A percentile compares a stretch with the other conserved stretches of the same genome.
Evolutionary conservation across 2,113 vertebrate species (phyloP).

Genomic region (Ageneiosus marmoratus): DNA sequence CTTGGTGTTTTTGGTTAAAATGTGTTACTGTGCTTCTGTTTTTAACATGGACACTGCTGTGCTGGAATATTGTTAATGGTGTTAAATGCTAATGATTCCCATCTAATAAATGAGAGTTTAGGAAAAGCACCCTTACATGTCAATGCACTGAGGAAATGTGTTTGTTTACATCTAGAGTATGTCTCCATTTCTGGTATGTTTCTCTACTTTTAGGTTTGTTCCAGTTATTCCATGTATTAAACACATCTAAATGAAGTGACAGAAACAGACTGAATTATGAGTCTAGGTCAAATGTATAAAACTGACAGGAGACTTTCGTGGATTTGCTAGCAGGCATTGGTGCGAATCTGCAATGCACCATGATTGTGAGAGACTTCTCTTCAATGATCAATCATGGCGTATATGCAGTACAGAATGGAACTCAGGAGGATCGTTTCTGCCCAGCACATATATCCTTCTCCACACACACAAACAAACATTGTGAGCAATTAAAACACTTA

Average conservation of each 20-base stretch:
- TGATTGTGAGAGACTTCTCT: slow-evolving; percentile 35
- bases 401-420: slow-evolving; percentile 3
- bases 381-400: slow-evolving; percentile 26
- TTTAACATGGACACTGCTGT: neutral
- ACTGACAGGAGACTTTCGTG: neutral
- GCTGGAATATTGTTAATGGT: neutral
- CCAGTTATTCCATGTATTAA: slow-evolving; percentile 10
- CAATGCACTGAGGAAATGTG: neutral
- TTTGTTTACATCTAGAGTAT: neutral
- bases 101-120: neutral
- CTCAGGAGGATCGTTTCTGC: neutral
- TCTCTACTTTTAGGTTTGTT: neutral
- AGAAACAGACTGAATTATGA: slow-evolving; percentile 31
- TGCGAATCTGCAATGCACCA: slow-evolving; percentile 23
- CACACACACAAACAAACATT: slow-evolving; percentile 7
- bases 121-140: neutral
- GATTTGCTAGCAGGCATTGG: slow-evolving; percentile 25
- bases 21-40: neutral
- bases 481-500: neutral
- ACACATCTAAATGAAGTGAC: slow-evolving; percentile 11
- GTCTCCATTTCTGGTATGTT: neutral
- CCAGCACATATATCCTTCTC: slow-evolving; percentile 9
- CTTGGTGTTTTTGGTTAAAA: slow-evolving; percentile 24
- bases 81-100: neutral
- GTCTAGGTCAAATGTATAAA: slow-evolving; percentile 13